phyloP scores from a whole-genome alignment of 2,888 invertebrate genomes.

The Lasioglossum marginatum region DNA sequence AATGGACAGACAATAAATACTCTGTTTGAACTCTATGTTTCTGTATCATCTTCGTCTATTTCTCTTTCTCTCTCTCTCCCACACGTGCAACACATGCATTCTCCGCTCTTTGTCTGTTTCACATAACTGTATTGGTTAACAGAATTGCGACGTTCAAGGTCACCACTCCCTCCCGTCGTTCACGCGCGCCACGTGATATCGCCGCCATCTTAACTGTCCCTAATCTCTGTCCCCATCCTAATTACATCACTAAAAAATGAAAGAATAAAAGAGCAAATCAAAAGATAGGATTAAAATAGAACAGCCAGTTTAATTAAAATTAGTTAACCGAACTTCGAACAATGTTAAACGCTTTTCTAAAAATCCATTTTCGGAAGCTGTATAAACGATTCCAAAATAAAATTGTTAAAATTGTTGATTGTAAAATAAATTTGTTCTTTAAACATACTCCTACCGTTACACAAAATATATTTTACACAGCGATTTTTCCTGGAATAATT shows the following conservation, averaged over 20 bases:
- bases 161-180: neutral
- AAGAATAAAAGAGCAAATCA: neutral
- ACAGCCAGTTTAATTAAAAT: neutral
- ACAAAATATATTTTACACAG: neutral
- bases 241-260: neutral
- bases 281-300: neutral
- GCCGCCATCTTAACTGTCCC: neutral
- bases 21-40: slow-evolving; percentile 54
- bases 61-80: slow-evolving; percentile 49
- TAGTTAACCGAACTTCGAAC: neutral
- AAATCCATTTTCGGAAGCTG: neutral
- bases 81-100: slow-evolving; percentile 39
- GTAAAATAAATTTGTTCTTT: neutral
- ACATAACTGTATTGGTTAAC: neutral
- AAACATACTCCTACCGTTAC: neutral
- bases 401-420: neutral
- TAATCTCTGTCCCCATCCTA: neutral
- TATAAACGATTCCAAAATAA: neutral
- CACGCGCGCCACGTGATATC: neutral
- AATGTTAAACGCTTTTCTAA: neutral
- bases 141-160: neutral
- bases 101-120: slow-evolving; percentile 12
- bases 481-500: neutral
- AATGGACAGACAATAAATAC: slow-evolving; percentile 10
- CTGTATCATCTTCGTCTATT: slow-evolving; percentile 40